Percentiles rank a stretch among this genome's conserved stretches.
These are phyloP conservation scores for Pogonomyrmex barbatus DNA, from an alignment of 1,140 invertebrate species.

Conservation along the genomic window DNA sequence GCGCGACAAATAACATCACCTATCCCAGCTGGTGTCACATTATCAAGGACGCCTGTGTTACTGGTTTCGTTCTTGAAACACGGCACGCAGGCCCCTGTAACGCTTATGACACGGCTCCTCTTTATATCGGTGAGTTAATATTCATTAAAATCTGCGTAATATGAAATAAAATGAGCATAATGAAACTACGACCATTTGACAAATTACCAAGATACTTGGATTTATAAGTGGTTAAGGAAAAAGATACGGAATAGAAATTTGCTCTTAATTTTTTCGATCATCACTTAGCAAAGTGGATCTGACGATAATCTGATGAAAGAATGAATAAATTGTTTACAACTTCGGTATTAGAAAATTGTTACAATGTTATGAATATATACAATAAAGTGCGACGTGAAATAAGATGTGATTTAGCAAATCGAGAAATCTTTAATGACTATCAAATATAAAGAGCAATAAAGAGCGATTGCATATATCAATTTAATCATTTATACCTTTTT, in stretches of 20 bases:
- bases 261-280: neutral
- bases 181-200: neutral
- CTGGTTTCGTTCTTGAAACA: slow-evolving; percentile 92
- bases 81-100: slow-evolving; percentile 90
- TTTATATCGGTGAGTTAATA: slow-evolving; percentile 79
- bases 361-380: neutral
- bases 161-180: neutral
- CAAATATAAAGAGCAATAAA: too few relatives aligned
- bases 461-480: too few relatives aligned
- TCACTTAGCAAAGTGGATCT: neutral
- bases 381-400: neutral
- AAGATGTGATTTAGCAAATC: too few relatives aligned
- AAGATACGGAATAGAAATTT: neutral
- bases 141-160: slow-evolving; percentile 21
- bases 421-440: too few relatives aligned
- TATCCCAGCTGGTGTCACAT: slow-evolving; percentile 96
- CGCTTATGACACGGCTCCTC: slow-evolving; percentile 78
- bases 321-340: neutral
- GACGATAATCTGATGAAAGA: neutral
- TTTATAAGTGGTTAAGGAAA: slow-evolving; percentile 28
- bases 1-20: slow-evolving; percentile 93
- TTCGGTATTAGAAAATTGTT: neutral
- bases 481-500: too few relatives aligned
- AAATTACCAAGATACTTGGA: neutral
- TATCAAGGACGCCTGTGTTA: slow-evolving; percentile 93